phyloP scores from a whole-genome alignment of 2,113 vertebrate genomes.

The Parus major region DNA sequence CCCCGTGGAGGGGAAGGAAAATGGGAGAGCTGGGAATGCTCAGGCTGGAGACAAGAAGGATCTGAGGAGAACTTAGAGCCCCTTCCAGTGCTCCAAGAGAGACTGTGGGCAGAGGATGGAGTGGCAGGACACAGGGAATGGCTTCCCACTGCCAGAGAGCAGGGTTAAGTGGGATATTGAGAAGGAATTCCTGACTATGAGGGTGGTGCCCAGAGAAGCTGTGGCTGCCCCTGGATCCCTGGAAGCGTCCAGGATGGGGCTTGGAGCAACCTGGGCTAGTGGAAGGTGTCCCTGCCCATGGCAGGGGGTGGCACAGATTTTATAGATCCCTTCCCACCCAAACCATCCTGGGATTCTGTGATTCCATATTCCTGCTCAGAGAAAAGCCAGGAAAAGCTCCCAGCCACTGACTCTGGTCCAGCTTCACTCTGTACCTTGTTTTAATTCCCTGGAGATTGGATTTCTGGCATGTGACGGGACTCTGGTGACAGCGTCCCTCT shows the following conservation, averaged over 20 bases:
- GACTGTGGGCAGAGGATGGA: background rate
- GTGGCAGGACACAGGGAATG: background rate
- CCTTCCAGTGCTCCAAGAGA: background rate
- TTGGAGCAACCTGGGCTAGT: fast-evolving
- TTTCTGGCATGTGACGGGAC: fast-evolving
- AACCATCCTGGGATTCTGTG: background rate
- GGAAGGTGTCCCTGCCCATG: background rate
- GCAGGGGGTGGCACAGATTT: background rate
- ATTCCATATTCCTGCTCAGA: background rate
- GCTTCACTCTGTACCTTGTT: background rate
- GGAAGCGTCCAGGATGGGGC: background rate
- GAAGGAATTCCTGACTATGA: background rate
- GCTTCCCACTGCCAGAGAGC: background rate
- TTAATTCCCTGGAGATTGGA: background rate
- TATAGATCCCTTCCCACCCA: background rate
- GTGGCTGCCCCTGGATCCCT: background rate
- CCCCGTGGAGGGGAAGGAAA: background rate
- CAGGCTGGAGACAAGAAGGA: background rate
- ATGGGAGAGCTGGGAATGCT: background rate
- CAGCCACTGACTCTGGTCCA: fast-evolving
- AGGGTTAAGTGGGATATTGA: background rate
- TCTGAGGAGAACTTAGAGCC: fast-evolving
- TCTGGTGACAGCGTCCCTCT: background rate
- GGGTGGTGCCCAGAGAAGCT: background rate
- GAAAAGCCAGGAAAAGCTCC: background rate